Base-by-base conservation (phyloP, 2,113 vertebrate species). In the Bagarius yarrelli region DNA sequence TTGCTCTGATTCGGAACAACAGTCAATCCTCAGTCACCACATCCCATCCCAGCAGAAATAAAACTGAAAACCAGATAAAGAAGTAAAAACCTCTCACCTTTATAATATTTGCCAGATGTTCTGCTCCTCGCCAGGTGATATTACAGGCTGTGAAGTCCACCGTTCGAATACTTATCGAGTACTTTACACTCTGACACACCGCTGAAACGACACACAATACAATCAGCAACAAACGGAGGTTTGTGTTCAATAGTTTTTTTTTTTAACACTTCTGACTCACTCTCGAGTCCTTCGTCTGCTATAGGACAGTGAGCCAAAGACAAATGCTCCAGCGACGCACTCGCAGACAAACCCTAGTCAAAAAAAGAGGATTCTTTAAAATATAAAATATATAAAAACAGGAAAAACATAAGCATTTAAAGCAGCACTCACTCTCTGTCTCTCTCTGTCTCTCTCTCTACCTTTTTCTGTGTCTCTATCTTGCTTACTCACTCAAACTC, bases 151-250 rank as follows among this genome's bases (percentile, higher is more conserved):
- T 95, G 85, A 99, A 97, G 90, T 99, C 94, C 74, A 99, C 82
- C 0, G 85, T 93, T 92, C 88, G 95, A 88, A 99, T 94, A 72
- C 87, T 91, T 79, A 91, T 5, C 16, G 94, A 96, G 86, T 96
- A 97, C 88, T 96, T 99, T 72, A 98, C 90, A 87, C 95, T 95
- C 89, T 97, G 95, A 89, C 96, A 99, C 89, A 99, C 92, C 73
- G 92, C 97, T 97, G 79, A 80, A 91, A 66, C 63, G 40, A 79
- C 84, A 57, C 76, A 86, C 81, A 84, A 34, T 66, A 3, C 25
- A 5, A 78, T 50, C 61, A 74, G 25, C 18, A 30, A 56, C 61
- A 52, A 8, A 2, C 9, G 1, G 44, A 11, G 11, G 44, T 11
- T 47, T 47, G 9, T 47, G 44, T 40, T 14, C 34, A 30, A 44